Evolutionary conservation across 1,140 invertebrate genomes (phyloP).

Genomic region (Platyura marginata): DNA sequence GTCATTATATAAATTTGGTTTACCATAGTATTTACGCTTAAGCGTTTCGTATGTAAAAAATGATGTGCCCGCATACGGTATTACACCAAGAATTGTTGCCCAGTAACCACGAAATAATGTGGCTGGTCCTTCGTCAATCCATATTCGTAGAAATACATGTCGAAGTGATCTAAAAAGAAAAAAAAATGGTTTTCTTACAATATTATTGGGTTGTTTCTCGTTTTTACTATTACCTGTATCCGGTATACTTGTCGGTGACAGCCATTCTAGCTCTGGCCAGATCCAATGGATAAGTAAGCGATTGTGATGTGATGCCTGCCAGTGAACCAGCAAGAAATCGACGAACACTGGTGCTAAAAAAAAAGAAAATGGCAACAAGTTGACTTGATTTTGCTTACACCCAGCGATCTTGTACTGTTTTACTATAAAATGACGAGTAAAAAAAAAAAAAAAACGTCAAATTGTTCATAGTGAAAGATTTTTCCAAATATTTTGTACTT

Average conservation of each 20-base stretch:
- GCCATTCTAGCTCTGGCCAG: constrained; percentile 95
- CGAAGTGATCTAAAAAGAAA: constrained; percentile 21
- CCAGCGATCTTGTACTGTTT: too few relatives aligned
- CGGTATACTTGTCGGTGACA: constrained; percentile 58
- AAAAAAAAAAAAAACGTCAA: too few relatives aligned
- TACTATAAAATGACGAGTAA: too few relatives aligned
- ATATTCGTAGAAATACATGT: constrained; percentile 71
- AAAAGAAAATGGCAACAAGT: not conserved
- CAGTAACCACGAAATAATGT: constrained; percentile 76
- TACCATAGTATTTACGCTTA: constrained; percentile 66
- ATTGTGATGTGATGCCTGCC: constrained; percentile 85
- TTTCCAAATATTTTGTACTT: not conserved
- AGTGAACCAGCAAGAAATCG: constrained; percentile 81
- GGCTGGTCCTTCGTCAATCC: constrained; percentile 53
- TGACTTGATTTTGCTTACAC: too few relatives aligned
- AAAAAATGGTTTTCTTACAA: constrained; percentile 2
- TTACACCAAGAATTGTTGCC: constrained; percentile 82
- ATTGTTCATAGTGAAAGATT: too few relatives aligned
- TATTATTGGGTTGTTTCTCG: constrained; percentile 1
- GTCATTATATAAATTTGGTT: constrained; percentile 9
- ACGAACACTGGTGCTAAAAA: constrained; percentile 15
- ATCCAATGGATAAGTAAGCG: constrained; percentile 90
- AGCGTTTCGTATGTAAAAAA: constrained; percentile 96
- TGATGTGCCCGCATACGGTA: constrained; percentile 92
- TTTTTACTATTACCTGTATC: constrained; percentile 22